A percentile compares a stretch with the other conserved stretches of the same genome.
These are phyloP conservation scores for Dolomedes plantarius DNA, from an alignment of 2,888 invertebrate species.

Conservation along the genomic window DNA sequence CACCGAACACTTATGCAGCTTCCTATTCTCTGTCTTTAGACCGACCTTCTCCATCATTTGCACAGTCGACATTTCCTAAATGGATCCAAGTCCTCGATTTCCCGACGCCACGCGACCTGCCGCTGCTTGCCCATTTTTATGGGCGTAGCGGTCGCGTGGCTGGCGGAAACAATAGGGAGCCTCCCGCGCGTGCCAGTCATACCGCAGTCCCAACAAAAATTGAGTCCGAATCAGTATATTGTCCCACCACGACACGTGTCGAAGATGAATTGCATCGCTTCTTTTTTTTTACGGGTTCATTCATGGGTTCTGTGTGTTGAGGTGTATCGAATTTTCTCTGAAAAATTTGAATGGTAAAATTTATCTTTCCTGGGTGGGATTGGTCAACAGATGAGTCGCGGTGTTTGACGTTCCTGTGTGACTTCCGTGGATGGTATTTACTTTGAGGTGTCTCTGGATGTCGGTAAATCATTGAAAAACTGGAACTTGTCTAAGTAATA, in stretches of 20 bases:
- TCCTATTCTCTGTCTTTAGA: too few relatives aligned
- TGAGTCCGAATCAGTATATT: neutral
- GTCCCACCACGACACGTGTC: neutral
- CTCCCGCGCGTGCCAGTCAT: neutral
- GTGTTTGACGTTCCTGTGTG: too few relatives aligned
- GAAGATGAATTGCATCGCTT: too few relatives aligned
- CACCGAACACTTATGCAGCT: too few relatives aligned
- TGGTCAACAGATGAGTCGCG: neutral
- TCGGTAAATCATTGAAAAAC: too few relatives aligned
- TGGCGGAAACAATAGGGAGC: conserved; percentile 49
- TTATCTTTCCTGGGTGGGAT: neutral
- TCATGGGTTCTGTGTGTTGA: neutral
- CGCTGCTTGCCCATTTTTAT: conserved; percentile 48
- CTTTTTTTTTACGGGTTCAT: too few relatives aligned
- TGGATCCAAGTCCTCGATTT: neutral
- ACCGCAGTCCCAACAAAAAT: neutral
- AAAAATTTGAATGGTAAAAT: neutral
- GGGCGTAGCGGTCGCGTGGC: conserved; percentile 46
- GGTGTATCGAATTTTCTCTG: neutral
- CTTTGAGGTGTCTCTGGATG: too few relatives aligned
- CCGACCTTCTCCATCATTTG: neutral
- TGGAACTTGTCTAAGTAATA: too few relatives aligned
- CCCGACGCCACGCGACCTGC: conserved; percentile 40
- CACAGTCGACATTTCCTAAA: conserved; percentile 50
- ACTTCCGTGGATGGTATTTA: too few relatives aligned